These are phyloP conservation scores for Apis laboriosa DNA, from an alignment of 1,140 invertebrate genomes.

Conservation along the genomic window DNA sequence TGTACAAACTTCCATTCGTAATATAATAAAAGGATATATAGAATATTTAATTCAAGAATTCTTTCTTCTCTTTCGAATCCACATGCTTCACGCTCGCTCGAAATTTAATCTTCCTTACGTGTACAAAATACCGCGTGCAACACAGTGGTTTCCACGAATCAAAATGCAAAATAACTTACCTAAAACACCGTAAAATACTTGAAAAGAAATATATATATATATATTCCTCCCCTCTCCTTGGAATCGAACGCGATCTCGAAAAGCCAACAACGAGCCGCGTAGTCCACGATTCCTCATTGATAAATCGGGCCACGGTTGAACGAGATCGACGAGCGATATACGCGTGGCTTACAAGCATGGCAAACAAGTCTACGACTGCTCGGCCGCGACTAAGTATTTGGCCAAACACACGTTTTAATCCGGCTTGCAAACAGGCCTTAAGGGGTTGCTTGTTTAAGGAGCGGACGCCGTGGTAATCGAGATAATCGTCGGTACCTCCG, in stretches of 20 bases:
- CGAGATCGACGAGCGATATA: slow-evolving; percentile 2
- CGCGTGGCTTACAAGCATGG: not conserved
- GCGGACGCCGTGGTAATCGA: slow-evolving; percentile 32
- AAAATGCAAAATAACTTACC: too few species aligned
- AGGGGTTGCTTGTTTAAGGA: slow-evolving; percentile 43
- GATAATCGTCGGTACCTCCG: slow-evolving; percentile 38
- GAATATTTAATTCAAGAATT: too few species aligned
- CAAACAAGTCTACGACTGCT: slow-evolving; percentile 57
- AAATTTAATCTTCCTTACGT: too few species aligned
- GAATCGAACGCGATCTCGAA: not conserved
- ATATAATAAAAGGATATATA: too few species aligned
- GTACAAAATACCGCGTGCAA: too few species aligned
- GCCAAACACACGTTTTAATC: slow-evolving; percentile 77
- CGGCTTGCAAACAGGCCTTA: slow-evolving; percentile 56
- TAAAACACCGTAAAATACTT: too few species aligned
- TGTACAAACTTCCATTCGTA: too few species aligned
- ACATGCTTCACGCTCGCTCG: too few species aligned
- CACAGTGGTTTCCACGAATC: too few species aligned
- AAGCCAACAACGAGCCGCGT: not conserved
- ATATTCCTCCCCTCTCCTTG: too few species aligned
- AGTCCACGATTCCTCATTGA: slow-evolving; percentile 12
- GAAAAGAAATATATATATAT: too few species aligned
- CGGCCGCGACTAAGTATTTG: slow-evolving; percentile 74
- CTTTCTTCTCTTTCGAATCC: too few species aligned
- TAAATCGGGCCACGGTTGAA: slow-evolving; percentile 16